Percentiles rank a stretch among this genome's conserved stretches.
These are phyloP conservation scores for Anas bahamensis DNA, from an alignment of 2,797 vertebrate genomes.

Conservation along the genomic window DNA sequence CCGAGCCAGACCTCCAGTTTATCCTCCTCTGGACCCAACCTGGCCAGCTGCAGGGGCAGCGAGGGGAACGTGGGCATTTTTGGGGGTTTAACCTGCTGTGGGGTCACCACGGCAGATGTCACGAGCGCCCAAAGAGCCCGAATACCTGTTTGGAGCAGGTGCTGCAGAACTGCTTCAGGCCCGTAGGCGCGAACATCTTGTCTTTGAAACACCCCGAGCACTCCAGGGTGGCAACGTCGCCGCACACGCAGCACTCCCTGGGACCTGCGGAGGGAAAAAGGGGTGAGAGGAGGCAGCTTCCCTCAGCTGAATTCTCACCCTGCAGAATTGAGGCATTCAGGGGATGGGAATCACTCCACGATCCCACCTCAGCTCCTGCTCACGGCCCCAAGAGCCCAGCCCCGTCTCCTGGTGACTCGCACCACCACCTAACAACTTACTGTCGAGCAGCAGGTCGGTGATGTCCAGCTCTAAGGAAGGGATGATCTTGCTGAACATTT, in stretches of 20 bases:
- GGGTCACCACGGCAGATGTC: background rate
- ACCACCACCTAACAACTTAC: constrained; percentile 58
- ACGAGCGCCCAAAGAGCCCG: background rate
- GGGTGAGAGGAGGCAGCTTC: background rate
- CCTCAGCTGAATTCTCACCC: background rate
- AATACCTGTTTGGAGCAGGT: constrained; percentile 85
- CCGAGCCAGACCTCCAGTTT: background rate
- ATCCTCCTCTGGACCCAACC: background rate
- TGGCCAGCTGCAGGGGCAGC: background rate
- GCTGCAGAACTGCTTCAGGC: constrained; percentile 88
- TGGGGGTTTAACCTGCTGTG: background rate
- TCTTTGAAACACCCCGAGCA: constrained; percentile 87
- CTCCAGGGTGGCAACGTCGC: constrained; percentile 79
- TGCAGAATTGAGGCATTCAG: background rate
- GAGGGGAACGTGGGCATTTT: rapidly evolving
- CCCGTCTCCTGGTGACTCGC: background rate
- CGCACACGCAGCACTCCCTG: constrained; percentile 88
- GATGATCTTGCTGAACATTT: constrained; percentile 94
- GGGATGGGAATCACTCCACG: background rate
- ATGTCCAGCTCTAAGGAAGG: constrained; percentile 90
- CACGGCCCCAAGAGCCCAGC: background rate
- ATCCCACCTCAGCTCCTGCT: background rate
- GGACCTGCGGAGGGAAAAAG: constrained; percentile 77
- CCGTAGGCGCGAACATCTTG: constrained; percentile 77
- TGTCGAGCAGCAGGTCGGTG: constrained; percentile 86